phyloP scores from a whole-genome alignment of 1,140 invertebrate species.

The Pomphorhynchus laevis region DNA sequence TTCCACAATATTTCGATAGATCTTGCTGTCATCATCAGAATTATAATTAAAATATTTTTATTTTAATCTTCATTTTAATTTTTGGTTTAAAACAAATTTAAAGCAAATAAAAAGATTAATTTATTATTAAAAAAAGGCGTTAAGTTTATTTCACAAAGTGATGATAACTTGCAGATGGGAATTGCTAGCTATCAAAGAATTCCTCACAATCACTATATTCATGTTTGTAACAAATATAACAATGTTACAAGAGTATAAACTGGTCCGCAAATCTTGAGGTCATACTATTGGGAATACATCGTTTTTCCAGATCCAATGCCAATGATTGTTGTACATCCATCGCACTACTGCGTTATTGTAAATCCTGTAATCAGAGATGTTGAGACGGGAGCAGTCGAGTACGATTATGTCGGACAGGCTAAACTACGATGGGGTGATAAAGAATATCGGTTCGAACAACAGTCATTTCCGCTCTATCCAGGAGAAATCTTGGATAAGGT shows the following conservation, averaged over 20 bases:
- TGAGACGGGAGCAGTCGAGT: constrained; percentile 16
- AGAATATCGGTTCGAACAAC: constrained; percentile 22
- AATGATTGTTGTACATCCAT: constrained; percentile 23
- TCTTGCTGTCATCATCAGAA: too few relatives aligned
- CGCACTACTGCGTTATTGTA: constrained; percentile 22
- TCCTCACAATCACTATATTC: constrained; percentile 22
- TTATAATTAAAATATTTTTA: too few relatives aligned
- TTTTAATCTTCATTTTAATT: too few relatives aligned
- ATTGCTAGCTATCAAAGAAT: too few relatives aligned
- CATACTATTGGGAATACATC: constrained; percentile 24
- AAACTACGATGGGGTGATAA: constrained; percentile 22
- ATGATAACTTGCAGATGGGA: too few relatives aligned
- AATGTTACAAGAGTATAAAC: constrained; percentile 23
- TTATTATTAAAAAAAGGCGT: too few relatives aligned
- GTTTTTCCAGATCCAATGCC: constrained; percentile 18
- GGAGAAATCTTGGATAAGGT: constrained; percentile 22
- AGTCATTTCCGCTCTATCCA: constrained; percentile 25
- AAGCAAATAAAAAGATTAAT: too few relatives aligned
- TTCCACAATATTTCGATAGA: too few relatives aligned
- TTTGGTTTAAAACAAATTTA: too few relatives aligned
- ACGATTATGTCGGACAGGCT: constrained; percentile 19
- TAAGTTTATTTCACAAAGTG: too few relatives aligned
- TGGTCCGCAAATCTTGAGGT: constrained; percentile 23
- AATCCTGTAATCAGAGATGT: constrained; percentile 21
- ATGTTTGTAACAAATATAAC: constrained; percentile 23